These are phyloP conservation scores for Drosophila villosipedis DNA, from an alignment of 2,888 invertebrate genomes.

Conservation along the genomic window DNA sequence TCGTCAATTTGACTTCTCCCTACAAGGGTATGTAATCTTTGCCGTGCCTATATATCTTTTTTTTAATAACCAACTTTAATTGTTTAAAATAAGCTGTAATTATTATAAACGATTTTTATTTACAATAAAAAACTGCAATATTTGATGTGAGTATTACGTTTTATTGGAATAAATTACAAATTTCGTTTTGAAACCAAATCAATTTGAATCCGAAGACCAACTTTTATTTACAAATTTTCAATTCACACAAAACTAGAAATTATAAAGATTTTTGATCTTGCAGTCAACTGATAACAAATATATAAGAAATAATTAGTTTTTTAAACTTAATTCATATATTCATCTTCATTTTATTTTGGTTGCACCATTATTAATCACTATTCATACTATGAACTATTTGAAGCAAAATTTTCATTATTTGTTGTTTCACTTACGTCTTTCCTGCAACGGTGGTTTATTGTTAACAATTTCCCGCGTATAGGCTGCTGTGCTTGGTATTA, in stretches of 20 bases:
- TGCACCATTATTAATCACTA: neutral
- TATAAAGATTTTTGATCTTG: neutral
- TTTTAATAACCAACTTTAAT: neutral
- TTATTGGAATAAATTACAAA: neutral
- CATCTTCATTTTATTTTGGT: neutral
- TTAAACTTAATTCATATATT: neutral
- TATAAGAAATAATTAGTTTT: neutral
- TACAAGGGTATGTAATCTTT: neutral
- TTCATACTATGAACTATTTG: neutral
- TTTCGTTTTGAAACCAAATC: neutral
- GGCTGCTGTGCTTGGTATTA: slow-evolving; percentile 44
- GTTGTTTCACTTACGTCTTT: slow-evolving; percentile 85
- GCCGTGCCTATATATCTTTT: neutral
- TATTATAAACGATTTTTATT: neutral
- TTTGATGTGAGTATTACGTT: neutral
- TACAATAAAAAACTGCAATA: neutral
- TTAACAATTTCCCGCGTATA: slow-evolving; percentile 83
- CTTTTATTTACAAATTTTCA: neutral
- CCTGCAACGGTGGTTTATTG: slow-evolving; percentile 84
- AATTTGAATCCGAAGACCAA: neutral
- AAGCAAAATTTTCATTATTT: neutral
- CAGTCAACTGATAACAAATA: neutral
- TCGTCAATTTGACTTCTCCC: neutral
- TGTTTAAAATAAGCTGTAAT: too few species aligned
- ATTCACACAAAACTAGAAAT: neutral